phyloP scores from a whole-genome alignment of 2,888 invertebrate genomes.

The Alsophila aescularia region DNA sequence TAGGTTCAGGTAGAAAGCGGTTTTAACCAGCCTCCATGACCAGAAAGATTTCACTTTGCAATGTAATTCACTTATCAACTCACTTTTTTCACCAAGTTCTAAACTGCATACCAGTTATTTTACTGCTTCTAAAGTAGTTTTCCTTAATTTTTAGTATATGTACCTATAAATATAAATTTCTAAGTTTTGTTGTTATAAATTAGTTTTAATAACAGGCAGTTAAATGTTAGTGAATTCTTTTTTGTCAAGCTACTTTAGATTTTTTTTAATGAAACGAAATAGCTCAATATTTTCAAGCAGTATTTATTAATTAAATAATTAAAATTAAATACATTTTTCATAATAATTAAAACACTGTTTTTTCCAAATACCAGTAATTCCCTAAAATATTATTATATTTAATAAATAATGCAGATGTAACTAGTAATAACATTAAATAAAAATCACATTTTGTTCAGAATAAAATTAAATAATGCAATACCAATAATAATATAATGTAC shows the following conservation, averaged over 20 bases:
- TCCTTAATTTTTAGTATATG: constrained; percentile 6
- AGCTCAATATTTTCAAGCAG: background rate
- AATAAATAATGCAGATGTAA: background rate
- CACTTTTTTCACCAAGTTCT: background rate
- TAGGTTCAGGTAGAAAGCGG: too few species aligned
- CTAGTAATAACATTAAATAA: too few species aligned
- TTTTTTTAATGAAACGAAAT: background rate
- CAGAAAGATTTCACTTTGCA: too few species aligned
- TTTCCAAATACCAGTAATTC: background rate
- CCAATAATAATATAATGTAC: too few species aligned
- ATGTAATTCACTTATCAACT: background rate
- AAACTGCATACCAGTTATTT: background rate
- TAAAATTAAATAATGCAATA: too few species aligned
- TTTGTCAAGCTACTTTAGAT: background rate
- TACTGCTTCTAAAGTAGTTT: background rate
- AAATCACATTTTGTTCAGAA: too few species aligned
- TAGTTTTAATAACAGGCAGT: background rate
- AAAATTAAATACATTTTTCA: background rate
- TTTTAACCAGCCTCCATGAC: too few species aligned
- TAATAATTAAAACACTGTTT: background rate
- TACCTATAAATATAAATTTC: background rate
- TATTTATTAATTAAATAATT: background rate
- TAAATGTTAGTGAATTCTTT: background rate
- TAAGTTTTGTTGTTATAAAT: background rate
- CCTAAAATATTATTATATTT: background rate